A percentile compares a stretch with the other conserved stretches of the same genome.
These are phyloP conservation scores for Pangasius djambal DNA, from an alignment of 2,797 vertebrate species.

Conservation along the genomic window DNA sequence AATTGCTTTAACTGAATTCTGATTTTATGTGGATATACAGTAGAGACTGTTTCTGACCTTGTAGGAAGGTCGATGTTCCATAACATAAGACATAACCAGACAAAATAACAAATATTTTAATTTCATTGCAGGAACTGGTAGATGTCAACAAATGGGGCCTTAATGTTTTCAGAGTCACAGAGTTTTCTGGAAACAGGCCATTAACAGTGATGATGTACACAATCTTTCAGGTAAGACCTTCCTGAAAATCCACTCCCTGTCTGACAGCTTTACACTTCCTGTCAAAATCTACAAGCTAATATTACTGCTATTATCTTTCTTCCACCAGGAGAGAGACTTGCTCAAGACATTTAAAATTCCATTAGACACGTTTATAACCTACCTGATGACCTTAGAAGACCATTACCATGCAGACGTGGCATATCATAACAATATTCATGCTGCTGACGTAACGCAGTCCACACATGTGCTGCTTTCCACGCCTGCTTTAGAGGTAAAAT, in stretches of 20 bases:
- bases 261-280: neutral
- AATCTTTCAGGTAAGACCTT: slow-evolving; percentile 88
- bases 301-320: neutral
- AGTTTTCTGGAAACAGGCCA: slow-evolving; percentile 95
- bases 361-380: slow-evolving; percentile 85
- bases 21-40: slow-evolving; percentile 18
- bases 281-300: neutral
- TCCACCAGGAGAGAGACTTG: slow-evolving; percentile 81
- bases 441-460: slow-evolving; percentile 87
- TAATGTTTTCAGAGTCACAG: slow-evolving; percentile 96
- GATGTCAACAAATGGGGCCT: slow-evolving; percentile 99
- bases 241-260: too few relatives aligned
- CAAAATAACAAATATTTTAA: neutral
- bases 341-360: slow-evolving; percentile 89
- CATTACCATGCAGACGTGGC: slow-evolving; percentile 87
- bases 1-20: neutral
- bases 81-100: neutral
- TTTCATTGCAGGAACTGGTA: slow-evolving; percentile 86
- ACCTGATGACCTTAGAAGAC: slow-evolving; percentile 88
- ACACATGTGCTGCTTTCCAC: slow-evolving; percentile 86
- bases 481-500: slow-evolving; percentile 83
- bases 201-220: slow-evolving; percentile 97
- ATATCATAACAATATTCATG: slow-evolving; percentile 88
- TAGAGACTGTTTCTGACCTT: slow-evolving; percentile 13
- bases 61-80: slow-evolving; percentile 1